phyloP scores from a whole-genome alignment of 2,888 invertebrate species.

The Amphipoea lucens region DNA sequence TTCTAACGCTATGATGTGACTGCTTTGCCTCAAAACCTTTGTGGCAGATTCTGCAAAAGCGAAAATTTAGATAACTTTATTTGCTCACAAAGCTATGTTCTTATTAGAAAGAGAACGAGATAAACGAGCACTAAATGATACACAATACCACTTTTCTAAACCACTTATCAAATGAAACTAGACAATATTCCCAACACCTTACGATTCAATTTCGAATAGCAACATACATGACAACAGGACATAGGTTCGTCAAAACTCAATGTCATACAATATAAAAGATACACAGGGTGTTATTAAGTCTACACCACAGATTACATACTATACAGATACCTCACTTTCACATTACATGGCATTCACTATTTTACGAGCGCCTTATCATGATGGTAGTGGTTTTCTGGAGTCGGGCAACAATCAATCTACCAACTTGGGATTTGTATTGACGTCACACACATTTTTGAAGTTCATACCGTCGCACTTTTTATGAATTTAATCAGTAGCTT shows the following conservation, averaged over 20 bases:
- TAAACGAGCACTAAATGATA: neutral
- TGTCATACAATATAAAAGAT: conserved; percentile 42
- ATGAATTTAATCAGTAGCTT: neutral
- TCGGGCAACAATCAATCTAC: too few relatives aligned
- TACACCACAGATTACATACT: conserved; percentile 47
- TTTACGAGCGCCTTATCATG: neutral
- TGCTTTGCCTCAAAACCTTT: neutral
- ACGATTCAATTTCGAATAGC: conserved; percentile 22
- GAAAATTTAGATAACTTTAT: neutral
- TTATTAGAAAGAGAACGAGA: neutral
- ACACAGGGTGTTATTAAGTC: conserved; percentile 45
- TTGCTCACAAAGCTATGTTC: neutral
- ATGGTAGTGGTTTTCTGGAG: neutral
- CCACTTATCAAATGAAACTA: conserved; percentile 38
- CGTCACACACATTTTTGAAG: neutral
- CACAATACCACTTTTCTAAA: conserved; percentile 12
- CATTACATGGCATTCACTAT: neutral
- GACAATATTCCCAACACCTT: conserved; percentile 10
- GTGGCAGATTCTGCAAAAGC: neutral
- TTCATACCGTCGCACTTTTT: neutral
- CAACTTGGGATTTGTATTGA: neutral
- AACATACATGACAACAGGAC: conserved; percentile 19
- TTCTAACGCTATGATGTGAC: neutral
- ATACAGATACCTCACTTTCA: conserved; percentile 28
- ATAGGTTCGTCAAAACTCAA: conserved; percentile 48